phyloP scores from a whole-genome alignment of 1,140 invertebrate genomes.

The Artemia franciscana region DNA sequence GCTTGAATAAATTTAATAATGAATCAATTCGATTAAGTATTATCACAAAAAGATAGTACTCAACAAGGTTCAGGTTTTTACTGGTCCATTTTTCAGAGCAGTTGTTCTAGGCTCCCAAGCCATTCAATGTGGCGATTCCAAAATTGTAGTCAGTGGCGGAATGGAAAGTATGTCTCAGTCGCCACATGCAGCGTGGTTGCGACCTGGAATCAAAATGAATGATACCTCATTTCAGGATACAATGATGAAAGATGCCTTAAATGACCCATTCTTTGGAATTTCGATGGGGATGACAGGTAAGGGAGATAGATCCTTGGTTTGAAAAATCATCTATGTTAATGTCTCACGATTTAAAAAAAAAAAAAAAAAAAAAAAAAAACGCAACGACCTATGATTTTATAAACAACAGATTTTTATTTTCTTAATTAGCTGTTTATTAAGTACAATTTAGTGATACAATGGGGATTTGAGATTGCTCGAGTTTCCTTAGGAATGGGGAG shows the following conservation, averaged over 20 bases:
- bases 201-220: slow-evolving; percentile 44
- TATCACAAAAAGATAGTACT: background rate
- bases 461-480: no score
- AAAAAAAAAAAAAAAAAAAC: no score
- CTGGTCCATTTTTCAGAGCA: slow-evolving; percentile 31
- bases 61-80: slow-evolving; percentile 6
- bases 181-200: slow-evolving; percentile 39
- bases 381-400: no score
- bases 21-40: background rate
- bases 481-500: no score
- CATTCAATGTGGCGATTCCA: slow-evolving; percentile 39
- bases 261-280: slow-evolving; percentile 47
- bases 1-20: background rate
- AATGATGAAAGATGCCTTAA: slow-evolving; percentile 50
- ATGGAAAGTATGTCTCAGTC: slow-evolving; percentile 66
- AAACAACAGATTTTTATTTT: no score
- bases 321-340: no score
- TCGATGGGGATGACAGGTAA: slow-evolving; percentile 67
- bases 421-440: no score
- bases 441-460: no score
- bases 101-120: slow-evolving; percentile 40
- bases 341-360: no score
- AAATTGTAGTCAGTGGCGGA: slow-evolving; percentile 51
- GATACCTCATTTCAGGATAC: slow-evolving; percentile 36
- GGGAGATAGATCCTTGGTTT: no score